phyloP scores from a whole-genome alignment of 1,140 invertebrate genomes.

The Zophobas morio region DNA sequence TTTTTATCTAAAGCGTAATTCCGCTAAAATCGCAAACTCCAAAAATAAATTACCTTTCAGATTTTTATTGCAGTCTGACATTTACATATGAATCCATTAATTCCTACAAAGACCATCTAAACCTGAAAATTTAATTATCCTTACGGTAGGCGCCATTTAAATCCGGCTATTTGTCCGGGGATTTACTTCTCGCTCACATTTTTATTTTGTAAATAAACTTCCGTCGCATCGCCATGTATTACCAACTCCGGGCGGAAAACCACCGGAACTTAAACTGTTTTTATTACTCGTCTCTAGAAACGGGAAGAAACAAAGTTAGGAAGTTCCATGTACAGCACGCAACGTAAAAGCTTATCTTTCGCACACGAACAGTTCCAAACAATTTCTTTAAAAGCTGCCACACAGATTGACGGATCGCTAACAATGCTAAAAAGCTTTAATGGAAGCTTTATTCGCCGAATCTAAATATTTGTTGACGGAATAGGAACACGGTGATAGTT shows the following conservation, averaged over 20 bases:
- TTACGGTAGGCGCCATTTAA: too few species aligned
- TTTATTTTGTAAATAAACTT: too few species aligned
- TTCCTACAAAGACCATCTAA: too few species aligned
- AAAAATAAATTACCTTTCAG: too few species aligned
- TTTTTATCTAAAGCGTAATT: too few species aligned
- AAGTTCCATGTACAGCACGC: background rate
- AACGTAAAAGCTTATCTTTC: constrained; percentile 1
- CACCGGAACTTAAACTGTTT: background rate
- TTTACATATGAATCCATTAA: too few species aligned
- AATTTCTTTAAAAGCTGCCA: constrained; percentile 5
- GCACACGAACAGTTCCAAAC: background rate
- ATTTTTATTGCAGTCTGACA: too few species aligned
- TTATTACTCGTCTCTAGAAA: background rate
- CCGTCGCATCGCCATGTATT: too few species aligned
- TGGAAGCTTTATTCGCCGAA: background rate
- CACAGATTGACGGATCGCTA: constrained; percentile 15
- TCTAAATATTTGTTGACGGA: background rate
- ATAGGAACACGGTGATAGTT: background rate
- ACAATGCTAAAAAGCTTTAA: constrained; percentile 7
- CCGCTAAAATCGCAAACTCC: too few species aligned
- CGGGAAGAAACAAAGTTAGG: background rate
- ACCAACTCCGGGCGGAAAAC: background rate
- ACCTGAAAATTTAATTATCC: too few species aligned
- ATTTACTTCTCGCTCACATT: too few species aligned
- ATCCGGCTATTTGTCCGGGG: too few species aligned